Evolutionary conservation across 1,140 invertebrate species (phyloP).

Genomic region (Chrysopa pallens): DNA sequence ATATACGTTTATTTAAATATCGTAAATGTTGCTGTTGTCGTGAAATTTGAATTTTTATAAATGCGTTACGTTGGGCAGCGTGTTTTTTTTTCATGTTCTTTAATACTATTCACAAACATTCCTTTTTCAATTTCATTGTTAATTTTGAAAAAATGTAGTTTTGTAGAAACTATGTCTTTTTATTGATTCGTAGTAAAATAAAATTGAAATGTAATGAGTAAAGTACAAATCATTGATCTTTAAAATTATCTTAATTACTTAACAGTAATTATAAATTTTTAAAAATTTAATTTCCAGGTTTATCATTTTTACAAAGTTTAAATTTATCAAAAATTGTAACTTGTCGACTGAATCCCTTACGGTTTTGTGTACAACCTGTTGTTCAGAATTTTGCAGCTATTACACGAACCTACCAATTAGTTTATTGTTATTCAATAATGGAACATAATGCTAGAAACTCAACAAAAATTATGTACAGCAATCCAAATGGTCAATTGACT

Average conservation of each 20-base stretch:
- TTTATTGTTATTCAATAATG: constrained; percentile 80
- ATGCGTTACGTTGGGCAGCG: too few relatives aligned
- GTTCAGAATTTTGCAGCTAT: constrained; percentile 70
- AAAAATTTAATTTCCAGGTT: constrained; percentile 36
- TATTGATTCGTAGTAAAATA: too few relatives aligned
- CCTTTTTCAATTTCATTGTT: too few relatives aligned
- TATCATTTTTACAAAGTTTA: constrained; percentile 57
- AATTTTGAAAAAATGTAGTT: too few relatives aligned
- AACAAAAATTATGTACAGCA: constrained; percentile 33
- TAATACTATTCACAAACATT: too few relatives aligned
- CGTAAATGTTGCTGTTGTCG: too few relatives aligned
- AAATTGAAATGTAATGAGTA: too few relatives aligned
- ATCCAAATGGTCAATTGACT: constrained; percentile 20
- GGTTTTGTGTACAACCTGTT: constrained; percentile 55
- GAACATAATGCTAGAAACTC: constrained; percentile 61
- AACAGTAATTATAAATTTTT: constrained; percentile 4
- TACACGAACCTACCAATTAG: constrained; percentile 71
- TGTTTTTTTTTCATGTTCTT: too few relatives aligned
- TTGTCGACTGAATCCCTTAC: constrained; percentile 69
- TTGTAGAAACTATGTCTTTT: too few relatives aligned
- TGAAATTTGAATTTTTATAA: too few relatives aligned
- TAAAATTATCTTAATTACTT: too few relatives aligned
- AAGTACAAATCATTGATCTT: neutral
- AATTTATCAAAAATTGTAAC: constrained; percentile 71
- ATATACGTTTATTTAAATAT: too few relatives aligned